Conservation (phyloP, 2,888 invertebrate genomes). For the Phyto melanocephala region DNA sequence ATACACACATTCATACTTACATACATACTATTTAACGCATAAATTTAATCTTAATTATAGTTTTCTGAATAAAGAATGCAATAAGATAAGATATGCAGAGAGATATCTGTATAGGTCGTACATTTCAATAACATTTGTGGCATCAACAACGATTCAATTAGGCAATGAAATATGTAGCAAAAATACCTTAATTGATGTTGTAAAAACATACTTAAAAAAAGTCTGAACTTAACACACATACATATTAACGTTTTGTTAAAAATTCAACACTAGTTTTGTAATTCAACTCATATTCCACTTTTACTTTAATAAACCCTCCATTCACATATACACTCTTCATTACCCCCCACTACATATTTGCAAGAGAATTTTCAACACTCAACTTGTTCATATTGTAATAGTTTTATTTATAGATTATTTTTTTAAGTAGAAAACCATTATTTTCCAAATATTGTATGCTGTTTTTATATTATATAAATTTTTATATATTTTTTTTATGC, state of each 20-base stretch:
- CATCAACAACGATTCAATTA: conserved; percentile 33
- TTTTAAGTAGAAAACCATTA: conserved; percentile 24
- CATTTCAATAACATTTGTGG: conserved; percentile 16
- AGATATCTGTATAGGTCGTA: not conserved
- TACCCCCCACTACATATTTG: not conserved
- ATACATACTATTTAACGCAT: not conserved
- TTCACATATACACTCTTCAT: not conserved
- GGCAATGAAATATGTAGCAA: not conserved
- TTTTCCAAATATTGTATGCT: not conserved
- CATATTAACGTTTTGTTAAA: too few relatives aligned
- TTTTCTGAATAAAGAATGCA: conserved; percentile 46
- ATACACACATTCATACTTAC: too few relatives aligned
- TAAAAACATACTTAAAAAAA: conserved; percentile 19
- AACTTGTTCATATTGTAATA: conserved; percentile 47
- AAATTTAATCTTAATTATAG: conserved; percentile 36
- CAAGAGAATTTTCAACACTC: conserved; percentile 39
- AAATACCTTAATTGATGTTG: conserved; percentile 38
- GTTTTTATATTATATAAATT: conserved; percentile 19
- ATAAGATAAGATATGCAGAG: conserved; percentile 55
- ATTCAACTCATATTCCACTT: not conserved
- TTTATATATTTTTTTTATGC: conserved; percentile 60
- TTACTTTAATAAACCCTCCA: not conserved
- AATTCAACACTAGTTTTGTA: too few relatives aligned
- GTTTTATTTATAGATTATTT: conserved; percentile 58
- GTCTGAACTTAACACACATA: conserved; percentile 4